A percentile compares a stretch with the other conserved stretches of the same genome.
Conservation (phyloP, 2,113 vertebrate species). For the Platanista minor region DNA sequence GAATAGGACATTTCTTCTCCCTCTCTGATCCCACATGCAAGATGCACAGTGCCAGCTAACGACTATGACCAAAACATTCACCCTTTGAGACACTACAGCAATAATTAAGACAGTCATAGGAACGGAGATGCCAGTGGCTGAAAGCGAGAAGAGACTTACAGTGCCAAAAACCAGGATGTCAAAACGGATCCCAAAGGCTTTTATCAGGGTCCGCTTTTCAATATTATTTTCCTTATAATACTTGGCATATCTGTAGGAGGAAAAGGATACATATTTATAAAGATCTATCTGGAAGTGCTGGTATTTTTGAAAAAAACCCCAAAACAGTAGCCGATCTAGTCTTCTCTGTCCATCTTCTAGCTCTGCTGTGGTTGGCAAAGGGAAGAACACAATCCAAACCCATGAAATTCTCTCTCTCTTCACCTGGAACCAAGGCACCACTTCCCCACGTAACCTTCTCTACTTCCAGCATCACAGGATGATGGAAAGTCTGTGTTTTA, state of each 20-base stretch:
- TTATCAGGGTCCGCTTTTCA: conserved; percentile 86
- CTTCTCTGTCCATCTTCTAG: neutral
- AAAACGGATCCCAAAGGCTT: conserved; percentile 89
- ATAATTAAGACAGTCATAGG: neutral
- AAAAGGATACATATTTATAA: neutral
- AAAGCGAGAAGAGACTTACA: conserved; percentile 72
- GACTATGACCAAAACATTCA: neutral
- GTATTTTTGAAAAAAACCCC: neutral
- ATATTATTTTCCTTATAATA: conserved; percentile 79
- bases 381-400: neutral
- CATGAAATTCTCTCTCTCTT: neutral
- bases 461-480: neutral
- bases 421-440: neutral
- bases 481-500: neutral
- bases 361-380: neutral
- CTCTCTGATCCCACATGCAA: neutral
- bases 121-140: neutral
- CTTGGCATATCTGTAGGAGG: conserved; percentile 83
- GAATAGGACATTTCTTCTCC: neutral
- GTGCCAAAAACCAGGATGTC: conserved; percentile 90
- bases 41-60: neutral
- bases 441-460: accelerated
- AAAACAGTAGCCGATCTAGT: neutral
- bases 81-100: neutral
- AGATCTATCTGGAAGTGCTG: neutral